Percentiles rank a stretch among this genome's conserved stretches.
phyloP scores from a whole-genome alignment of 1,140 invertebrate species.

The Drosophila parabipectinata region DNA sequence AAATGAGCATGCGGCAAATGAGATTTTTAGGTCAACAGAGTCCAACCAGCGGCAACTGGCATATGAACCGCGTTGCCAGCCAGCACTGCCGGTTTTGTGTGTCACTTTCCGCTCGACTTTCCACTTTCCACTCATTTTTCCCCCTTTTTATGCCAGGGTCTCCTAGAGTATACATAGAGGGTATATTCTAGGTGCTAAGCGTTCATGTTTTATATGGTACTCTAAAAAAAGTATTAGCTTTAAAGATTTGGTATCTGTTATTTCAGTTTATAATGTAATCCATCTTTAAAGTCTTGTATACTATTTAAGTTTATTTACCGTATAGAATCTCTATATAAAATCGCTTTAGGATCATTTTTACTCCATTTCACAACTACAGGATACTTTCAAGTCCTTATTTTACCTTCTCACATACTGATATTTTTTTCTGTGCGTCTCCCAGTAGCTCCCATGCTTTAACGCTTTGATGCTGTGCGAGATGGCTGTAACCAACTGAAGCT shows the following conservation, averaged over 20 bases:
- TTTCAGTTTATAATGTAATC: too few relatives aligned
- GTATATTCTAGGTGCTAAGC: neutral
- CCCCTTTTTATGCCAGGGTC: slow-evolving; percentile 18
- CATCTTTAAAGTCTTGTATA: too few relatives aligned
- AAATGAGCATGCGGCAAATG: slow-evolving; percentile 79
- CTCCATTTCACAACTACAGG: neutral
- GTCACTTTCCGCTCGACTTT: slow-evolving; percentile 63
- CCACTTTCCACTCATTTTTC: slow-evolving; percentile 44
- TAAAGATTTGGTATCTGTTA: too few relatives aligned
- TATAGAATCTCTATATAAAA: too few relatives aligned
- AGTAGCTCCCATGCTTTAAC: slow-evolving; percentile 29
- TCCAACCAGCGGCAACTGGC: slow-evolving; percentile 55
- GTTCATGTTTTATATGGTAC: too few relatives aligned
- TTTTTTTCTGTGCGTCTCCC: slow-evolving; percentile 37
- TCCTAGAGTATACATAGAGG: neutral
- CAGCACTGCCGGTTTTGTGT: slow-evolving; percentile 54
- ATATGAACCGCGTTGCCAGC: slow-evolving; percentile 40
- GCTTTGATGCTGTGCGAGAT: slow-evolving; percentile 55
- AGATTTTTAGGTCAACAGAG: slow-evolving; percentile 83
- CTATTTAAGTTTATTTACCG: too few relatives aligned
- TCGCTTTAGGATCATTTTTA: too few relatives aligned
- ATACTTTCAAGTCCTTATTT: slow-evolving; percentile 6
- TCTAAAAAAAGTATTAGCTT: too few relatives aligned
- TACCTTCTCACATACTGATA: neutral
- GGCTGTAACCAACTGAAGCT: slow-evolving; percentile 70